Base-by-base conservation (phyloP, 2,888 invertebrate genomes). In the Hoplodrina blanda region DNA sequence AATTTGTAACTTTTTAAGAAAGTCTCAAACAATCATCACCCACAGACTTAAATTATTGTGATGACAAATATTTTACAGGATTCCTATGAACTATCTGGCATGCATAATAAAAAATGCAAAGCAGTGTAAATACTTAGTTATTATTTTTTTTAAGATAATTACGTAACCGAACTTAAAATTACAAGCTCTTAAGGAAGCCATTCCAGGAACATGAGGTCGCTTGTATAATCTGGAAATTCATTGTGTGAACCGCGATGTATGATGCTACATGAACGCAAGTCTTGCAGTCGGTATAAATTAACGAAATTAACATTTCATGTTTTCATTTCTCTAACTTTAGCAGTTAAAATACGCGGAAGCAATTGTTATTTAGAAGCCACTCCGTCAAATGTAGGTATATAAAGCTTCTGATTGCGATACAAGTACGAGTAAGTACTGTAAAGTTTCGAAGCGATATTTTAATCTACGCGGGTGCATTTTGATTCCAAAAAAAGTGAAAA, bases 71-170 rank as follows among this genome's bases (percentile, higher is more conserved):
- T 92, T 88, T 91, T 93, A 93, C 92, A 93, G 85, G 85, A 91
- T 86, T 91, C 95, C 94, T 94, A 94, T 91, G 86, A 90, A 84
- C 95, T 95, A 94, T 90, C 92, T 92, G 89, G 92, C 96, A 96
- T 96, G 96, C 96, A 96, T 91, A 94, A 91, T 93, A 92, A 92
- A 95, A 92, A 95, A 94, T 95, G 96, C 96, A 93, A 96, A 96
- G 96, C 96, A 90, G 95, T 95, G 95, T 92, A 91, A 89, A 89
- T 91, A 85, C 85, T 85, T 89, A 90, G 84, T 90, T 89, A 91
- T 88, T 82, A 81, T 89, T 91, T 85, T 80, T n/a, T 85, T 89
- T 84, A 85, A 88, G 81, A 86, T 88, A 37, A 37, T 37, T 37
- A 89, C 79, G 84, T 88, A 91, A 91, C 88, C 87, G 90, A 95